Conservation (phyloP, 2,888 invertebrate species). For the Melieria crassipennis region DNA sequence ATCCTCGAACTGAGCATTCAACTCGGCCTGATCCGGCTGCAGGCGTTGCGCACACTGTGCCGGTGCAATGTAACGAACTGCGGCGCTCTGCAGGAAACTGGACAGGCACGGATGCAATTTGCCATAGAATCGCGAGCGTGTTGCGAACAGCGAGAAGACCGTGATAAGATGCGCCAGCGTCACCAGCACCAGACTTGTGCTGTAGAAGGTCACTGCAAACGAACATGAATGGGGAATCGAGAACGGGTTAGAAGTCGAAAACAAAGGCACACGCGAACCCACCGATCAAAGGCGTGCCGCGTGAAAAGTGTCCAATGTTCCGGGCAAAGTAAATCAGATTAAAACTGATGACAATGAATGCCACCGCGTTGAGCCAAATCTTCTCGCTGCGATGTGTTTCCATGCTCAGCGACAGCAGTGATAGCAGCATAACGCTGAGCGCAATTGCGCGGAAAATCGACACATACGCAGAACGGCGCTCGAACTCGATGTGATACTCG, state of each 20-base stretch:
- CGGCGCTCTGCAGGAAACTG: slow-evolving; percentile 42
- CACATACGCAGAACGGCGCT: slow-evolving; percentile 69
- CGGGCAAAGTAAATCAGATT: slow-evolving; percentile 71
- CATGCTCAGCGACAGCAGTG: slow-evolving; percentile 70
- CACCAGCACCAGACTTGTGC: slow-evolving; percentile 68
- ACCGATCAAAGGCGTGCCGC: slow-evolving; percentile 64
- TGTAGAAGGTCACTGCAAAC: slow-evolving; percentile 69
- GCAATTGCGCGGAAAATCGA: slow-evolving; percentile 71
- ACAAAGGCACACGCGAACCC: slow-evolving; percentile 34
- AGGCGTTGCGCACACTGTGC: slow-evolving; percentile 16
- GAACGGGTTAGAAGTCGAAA: background rate
- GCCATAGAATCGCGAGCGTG: slow-evolving; percentile 42
- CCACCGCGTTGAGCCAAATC: slow-evolving; percentile 69
- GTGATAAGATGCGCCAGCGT: slow-evolving; percentile 67
- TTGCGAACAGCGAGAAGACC: slow-evolving; percentile 64
- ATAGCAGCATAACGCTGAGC: slow-evolving; percentile 69
- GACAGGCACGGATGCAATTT: slow-evolving; percentile 41
- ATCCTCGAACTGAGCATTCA: slow-evolving; percentile 44
- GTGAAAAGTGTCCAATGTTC: slow-evolving; percentile 63
- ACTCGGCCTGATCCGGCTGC: slow-evolving; percentile 39
- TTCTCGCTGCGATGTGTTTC: slow-evolving; percentile 73
- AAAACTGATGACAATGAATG: slow-evolving; percentile 69
- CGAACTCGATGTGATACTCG: slow-evolving; percentile 67
- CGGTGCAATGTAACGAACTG: slow-evolving; percentile 30
- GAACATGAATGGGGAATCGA: slow-evolving; percentile 12